Evolutionary conservation across 2,888 invertebrate genomes (phyloP).

Genomic region (Apomyelois bistriatella): DNA sequence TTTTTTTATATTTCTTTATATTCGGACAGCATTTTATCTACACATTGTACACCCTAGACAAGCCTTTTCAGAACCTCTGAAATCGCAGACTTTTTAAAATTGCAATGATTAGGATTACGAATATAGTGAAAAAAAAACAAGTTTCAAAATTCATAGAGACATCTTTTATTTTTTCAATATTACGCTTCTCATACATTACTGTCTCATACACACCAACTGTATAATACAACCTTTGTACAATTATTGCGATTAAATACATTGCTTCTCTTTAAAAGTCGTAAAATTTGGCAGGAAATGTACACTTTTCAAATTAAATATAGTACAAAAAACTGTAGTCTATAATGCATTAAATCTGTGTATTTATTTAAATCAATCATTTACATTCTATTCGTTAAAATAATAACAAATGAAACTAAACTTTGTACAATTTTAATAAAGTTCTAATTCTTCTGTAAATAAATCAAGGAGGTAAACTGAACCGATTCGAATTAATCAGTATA

Average conservation of each 20-base stretch:
- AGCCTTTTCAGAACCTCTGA: too few relatives aligned
- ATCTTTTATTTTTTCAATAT: slow-evolving; percentile 67
- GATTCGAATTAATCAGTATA: too few relatives aligned
- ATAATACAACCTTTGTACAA: slow-evolving; percentile 63
- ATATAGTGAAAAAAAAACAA: slow-evolving; percentile 38
- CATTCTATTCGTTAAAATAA: too few relatives aligned
- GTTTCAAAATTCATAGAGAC: slow-evolving; percentile 61
- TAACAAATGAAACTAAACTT: too few relatives aligned
- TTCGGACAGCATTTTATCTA: too few relatives aligned
- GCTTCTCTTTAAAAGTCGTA: slow-evolving; percentile 40
- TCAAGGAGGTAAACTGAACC: too few relatives aligned
- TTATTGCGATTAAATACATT: slow-evolving; percentile 75
- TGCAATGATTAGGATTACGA: not conserved
- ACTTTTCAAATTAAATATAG: slow-evolving; percentile 4
- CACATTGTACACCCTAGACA: too few relatives aligned
- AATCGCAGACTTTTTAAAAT: too few relatives aligned
- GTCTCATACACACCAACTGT: slow-evolving; percentile 58
- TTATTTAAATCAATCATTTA: too few relatives aligned
- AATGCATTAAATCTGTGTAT: not conserved
- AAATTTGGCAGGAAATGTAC: slow-evolving; percentile 37
- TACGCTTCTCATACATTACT: slow-evolving; percentile 53
- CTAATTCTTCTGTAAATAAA: too few relatives aligned
- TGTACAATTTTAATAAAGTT: too few relatives aligned
- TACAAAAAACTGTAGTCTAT: not conserved
- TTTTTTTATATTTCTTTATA: too few relatives aligned